A percentile compares a stretch with the other conserved stretches of the same genome.
Evolutionary conservation across 2,797 vertebrate genomes (phyloP).

Genomic region (Leptatherina wallacei): DNA sequence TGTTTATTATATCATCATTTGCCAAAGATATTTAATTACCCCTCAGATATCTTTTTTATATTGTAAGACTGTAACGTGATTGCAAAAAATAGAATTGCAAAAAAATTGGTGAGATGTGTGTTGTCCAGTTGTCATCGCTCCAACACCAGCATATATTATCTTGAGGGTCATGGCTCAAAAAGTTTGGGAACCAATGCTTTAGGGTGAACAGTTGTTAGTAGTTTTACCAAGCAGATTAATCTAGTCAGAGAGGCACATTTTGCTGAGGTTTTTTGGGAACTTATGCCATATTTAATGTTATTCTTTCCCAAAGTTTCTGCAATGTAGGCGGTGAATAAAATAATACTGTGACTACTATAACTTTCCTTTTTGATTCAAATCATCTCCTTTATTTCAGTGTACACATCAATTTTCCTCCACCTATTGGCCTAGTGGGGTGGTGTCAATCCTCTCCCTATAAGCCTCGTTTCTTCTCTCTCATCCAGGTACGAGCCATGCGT

Average conservation of each 20-base stretch:
- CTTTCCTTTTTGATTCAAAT: not conserved
- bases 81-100: no score
- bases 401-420: not conserved
- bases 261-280: not conserved
- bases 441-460: slow-evolving; percentile 28
- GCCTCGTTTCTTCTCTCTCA: slow-evolving; percentile 9
- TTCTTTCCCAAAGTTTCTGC: not conserved
- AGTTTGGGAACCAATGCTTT: no score
- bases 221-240: not conserved
- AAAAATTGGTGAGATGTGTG: no score
- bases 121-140: no score
- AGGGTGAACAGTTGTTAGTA: not conserved
- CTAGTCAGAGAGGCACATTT: not conserved
- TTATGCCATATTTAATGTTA: not conserved
- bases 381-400: not conserved
- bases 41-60: not conserved
- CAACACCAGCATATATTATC: no score
- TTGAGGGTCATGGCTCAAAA: no score
- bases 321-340: not conserved
- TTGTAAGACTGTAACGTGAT: not conserved
- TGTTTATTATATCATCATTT: not conserved
- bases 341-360: not conserved
- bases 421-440: not conserved
- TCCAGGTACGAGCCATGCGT: slow-evolving; percentile 93
- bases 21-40: not conserved